Percentiles rank a stretch among this genome's conserved stretches.
Evolutionary conservation across 2,888 invertebrate genomes (phyloP).

Genomic region (Dione vanillae): DNA sequence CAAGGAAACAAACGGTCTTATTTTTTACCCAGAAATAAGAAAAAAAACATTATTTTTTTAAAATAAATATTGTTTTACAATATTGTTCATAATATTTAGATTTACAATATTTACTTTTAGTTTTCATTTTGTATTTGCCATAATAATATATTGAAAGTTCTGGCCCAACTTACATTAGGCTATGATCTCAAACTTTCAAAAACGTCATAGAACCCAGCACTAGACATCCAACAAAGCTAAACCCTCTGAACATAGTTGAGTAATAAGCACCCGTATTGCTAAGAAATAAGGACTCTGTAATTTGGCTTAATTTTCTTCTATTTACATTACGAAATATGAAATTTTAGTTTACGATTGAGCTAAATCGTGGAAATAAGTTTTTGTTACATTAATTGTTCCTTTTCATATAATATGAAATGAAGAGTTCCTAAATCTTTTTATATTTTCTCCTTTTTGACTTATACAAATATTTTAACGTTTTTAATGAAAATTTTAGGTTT

Average conservation of each 20-base stretch:
- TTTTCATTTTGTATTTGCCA: no score
- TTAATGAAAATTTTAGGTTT: no score
- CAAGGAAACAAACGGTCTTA: no score
- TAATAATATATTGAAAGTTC: not conserved
- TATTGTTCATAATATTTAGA: no score
- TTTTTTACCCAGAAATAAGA: no score
- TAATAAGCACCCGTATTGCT: slow-evolving; percentile 11
- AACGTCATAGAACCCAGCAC: not conserved
- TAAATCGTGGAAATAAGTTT: slow-evolving; percentile 8
- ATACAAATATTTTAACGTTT: no score
- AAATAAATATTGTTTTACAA: no score
- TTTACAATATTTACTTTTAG: no score
- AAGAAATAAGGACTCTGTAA: not conserved
- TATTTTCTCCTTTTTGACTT: not conserved
- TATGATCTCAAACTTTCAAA: not conserved
- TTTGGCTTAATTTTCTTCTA: slow-evolving; percentile 24
- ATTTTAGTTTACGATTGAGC: slow-evolving; percentile 18
- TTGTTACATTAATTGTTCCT: not conserved
- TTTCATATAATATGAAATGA: not conserved
- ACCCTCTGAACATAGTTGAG: not conserved
- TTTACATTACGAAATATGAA: slow-evolving; percentile 31
- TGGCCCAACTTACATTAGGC: not conserved
- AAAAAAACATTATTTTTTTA: no score
- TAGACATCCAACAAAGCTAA: slow-evolving; percentile 1
- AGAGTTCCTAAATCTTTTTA: not conserved